Conservation (phyloP, 2,888 invertebrate genomes). For the Anodontia alba region DNA sequence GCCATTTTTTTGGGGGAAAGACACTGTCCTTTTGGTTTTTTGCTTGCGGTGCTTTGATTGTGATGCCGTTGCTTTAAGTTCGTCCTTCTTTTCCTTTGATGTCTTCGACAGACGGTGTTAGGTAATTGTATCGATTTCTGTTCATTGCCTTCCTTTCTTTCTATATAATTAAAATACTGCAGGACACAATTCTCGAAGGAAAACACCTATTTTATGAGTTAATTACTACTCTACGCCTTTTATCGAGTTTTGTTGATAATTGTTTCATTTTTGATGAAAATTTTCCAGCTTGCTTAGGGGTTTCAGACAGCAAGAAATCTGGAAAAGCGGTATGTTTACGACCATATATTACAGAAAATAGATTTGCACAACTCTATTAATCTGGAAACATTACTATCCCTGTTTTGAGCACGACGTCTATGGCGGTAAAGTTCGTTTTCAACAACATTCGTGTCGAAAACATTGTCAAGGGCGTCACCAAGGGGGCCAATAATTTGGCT, state of each 20-base stretch:
- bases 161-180: no score
- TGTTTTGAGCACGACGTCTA: conserved; percentile 20
- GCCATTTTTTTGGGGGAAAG: no score
- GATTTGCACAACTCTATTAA: conserved; percentile 10
- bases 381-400: conserved; percentile 28
- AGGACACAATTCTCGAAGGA: no score
- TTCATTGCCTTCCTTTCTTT: no score
- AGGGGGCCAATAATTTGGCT: conserved; percentile 29
- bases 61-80: no score
- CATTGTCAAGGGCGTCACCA: conserved; percentile 36
- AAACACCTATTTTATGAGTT: conserved; percentile 5
- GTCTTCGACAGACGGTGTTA: no score
- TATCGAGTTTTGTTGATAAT: conserved; percentile 25
- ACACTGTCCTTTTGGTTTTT: no score
- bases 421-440: conserved; percentile 37
- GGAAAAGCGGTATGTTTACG: conserved; percentile 27
- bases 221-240: conserved; percentile 5
- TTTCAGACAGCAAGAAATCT: conserved; percentile 2
- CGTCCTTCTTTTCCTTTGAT: no score
- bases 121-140: no score
- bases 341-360: neutral
- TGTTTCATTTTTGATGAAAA: conserved; percentile 25
- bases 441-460: conserved; percentile 28
- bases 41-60: no score
- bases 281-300: conserved; percentile 1